Percentiles rank a stretch among this genome's conserved stretches.
phyloP scores from a whole-genome alignment of 2,888 invertebrate species.

The Agonopterix heracliana region DNA sequence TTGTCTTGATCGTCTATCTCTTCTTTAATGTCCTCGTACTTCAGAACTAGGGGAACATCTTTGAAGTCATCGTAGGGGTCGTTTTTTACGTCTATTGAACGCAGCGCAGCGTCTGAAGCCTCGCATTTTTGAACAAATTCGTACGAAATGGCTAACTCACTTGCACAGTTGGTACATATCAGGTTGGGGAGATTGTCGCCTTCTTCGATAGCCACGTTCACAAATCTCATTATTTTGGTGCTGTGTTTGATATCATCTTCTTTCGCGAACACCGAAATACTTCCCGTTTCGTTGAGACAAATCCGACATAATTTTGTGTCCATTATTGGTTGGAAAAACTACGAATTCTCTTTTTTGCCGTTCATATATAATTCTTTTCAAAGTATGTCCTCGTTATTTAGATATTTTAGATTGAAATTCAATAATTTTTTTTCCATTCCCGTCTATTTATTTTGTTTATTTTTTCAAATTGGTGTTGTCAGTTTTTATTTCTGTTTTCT shows the following conservation, averaged over 20 bases:
- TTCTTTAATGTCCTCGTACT: conserved; percentile 9
- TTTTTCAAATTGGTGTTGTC: too few relatives aligned
- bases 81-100: conserved; percentile 25
- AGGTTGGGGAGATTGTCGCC: conserved; percentile 53
- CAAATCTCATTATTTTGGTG: conserved; percentile 50
- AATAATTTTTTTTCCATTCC: too few relatives aligned
- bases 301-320: conserved; percentile 45
- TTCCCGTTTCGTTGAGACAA: conserved; percentile 49
- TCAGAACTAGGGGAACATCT: conserved; percentile 14
- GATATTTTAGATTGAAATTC: too few relatives aligned
- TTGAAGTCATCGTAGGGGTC: conserved; percentile 22
- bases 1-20: conserved; percentile 1
- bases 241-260: conserved; percentile 44
- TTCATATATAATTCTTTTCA: too few relatives aligned
- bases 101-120: conserved; percentile 48
- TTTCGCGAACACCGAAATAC: conserved; percentile 44
- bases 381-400: too few relatives aligned
- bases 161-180: conserved; percentile 48
- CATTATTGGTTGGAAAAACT: conserved; percentile 16
- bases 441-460: too few relatives aligned
- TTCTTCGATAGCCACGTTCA: conserved; percentile 41
- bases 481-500: too few relatives aligned
- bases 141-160: conserved; percentile 43
- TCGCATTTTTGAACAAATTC: conserved; percentile 55
- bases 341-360: not conserved